Evolutionary conservation across 2,113 vertebrate genomes (phyloP).

Genomic region (Antechinus stuartii): DNA sequence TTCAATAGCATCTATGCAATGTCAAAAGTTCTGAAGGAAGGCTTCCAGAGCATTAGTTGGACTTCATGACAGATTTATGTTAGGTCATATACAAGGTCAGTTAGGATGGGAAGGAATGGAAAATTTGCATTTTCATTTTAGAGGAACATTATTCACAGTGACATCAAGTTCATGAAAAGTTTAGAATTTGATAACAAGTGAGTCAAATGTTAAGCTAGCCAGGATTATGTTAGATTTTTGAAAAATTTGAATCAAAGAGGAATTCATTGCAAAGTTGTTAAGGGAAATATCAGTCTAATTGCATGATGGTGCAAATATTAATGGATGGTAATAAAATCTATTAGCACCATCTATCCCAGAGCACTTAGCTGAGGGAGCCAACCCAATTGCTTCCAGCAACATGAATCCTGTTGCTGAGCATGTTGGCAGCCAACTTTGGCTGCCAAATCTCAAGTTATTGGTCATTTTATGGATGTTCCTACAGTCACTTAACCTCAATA

Average conservation of each 20-base stretch:
- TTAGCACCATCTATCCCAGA: neutral
- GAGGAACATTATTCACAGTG: neutral
- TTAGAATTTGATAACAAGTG: neutral
- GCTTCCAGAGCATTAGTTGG: neutral
- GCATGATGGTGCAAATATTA: slow-evolving; percentile 20
- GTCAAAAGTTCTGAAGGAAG: neutral
- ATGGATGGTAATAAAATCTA: neutral
- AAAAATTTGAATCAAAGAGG: slow-evolving; percentile 7
- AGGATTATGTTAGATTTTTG: neutral
- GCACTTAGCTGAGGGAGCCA: neutral
- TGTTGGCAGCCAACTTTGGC: neutral
- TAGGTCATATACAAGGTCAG: neutral
- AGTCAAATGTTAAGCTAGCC: neutral
- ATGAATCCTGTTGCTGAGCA: slow-evolving; percentile 5
- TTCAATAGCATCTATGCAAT: neutral
- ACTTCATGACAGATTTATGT: neutral
- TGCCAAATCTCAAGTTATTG: neutral
- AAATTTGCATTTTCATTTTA: neutral
- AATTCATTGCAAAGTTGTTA: neutral
- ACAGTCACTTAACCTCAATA: neutral
- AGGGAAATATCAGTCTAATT: neutral
- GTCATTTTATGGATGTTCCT: neutral
- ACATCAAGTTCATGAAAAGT: neutral
- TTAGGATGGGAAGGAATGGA: neutral
- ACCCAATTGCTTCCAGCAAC: neutral